Evolutionary conservation across 2,797 vertebrate species (phyloP), one percentile per base, ranked within the genome.

Genomic region (Oryzias sinensis): DNA sequence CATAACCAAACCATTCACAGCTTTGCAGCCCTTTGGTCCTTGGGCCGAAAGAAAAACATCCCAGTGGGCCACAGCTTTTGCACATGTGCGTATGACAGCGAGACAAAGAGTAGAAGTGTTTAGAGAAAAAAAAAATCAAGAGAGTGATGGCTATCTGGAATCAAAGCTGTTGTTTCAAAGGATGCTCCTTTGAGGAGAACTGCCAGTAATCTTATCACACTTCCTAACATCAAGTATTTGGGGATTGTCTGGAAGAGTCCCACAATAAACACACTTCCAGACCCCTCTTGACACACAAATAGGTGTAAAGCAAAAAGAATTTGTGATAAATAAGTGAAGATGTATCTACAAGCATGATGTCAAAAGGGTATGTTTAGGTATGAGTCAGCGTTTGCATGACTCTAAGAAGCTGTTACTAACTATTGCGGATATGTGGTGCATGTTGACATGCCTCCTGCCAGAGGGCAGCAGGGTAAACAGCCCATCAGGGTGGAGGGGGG

Each of bases 11-110:
- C 77, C 81, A 76, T 86, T 85, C 77, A 76, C 81, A 82, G 71
- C 73, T 77, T 70, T 53, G 61, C 79, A 80, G 86, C 82, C 75
- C 72, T 87, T 77, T 80, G 81, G 88, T 90, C 87, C 75, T 69
- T 77, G 64, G 83, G 82, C 83, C 81, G 82, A 87, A 84, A 82
- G 82, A 82, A 82, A 88, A 85, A 82, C 76, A 79, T 84, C 80
- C 83, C 85, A 62, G 64, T 29, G 70, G 79, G 87, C 77, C 70
- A 76, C 69, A 65, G 81, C 73, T 66, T 73, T 65, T 11, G 4
- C 18, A 49, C 29, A 33, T 44, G 44, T 65, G 42, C 55, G 57
- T 62, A 45, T 14, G 40, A 47, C 37, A 41, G 33, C 53, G 43
- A 58, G 20, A 65, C 40, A 51, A 44, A 49, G 45, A 43, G 18